These are phyloP conservation scores for Agriotes lineatus DNA, from an alignment of 2,888 invertebrate genomes.

Conservation along the genomic window DNA sequence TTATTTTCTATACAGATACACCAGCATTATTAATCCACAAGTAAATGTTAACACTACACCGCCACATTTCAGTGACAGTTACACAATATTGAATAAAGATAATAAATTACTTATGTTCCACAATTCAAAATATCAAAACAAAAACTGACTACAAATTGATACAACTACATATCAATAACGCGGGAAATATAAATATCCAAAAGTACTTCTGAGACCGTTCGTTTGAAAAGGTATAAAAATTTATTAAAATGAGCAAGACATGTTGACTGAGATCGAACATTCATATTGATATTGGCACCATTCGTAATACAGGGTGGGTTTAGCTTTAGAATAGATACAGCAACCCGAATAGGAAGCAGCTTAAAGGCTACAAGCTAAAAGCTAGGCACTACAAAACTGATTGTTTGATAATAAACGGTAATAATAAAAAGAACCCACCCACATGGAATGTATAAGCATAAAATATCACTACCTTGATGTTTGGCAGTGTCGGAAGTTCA, in stretches of 20 bases:
- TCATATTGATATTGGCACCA: constrained; percentile 18
- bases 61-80: constrained; percentile 34
- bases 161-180: constrained; percentile 8
- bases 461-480: constrained; percentile 13
- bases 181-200: constrained; percentile 1
- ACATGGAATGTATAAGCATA: constrained; percentile 13
- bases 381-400: too few species aligned
- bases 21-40: constrained; percentile 39
- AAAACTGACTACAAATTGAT: constrained; percentile 14
- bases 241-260: constrained; percentile 25
- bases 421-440: constrained; percentile 1
- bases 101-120: constrained; percentile 20
- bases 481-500: constrained; percentile 10
- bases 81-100: constrained; percentile 30
- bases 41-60: constrained; percentile 36
- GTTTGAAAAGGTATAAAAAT: constrained; percentile 15
- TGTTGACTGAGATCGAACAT: constrained; percentile 16
- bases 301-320: constrained; percentile 8
- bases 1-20: constrained; percentile 38
- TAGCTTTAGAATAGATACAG: not conserved
- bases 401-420: not conserved
- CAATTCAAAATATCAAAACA: constrained; percentile 11
- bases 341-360: too few species aligned
- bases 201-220: constrained; percentile 9
- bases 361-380: too few species aligned